phyloP scores from a whole-genome alignment of 1,140 invertebrate species.

The Bacillus rossius region DNA sequence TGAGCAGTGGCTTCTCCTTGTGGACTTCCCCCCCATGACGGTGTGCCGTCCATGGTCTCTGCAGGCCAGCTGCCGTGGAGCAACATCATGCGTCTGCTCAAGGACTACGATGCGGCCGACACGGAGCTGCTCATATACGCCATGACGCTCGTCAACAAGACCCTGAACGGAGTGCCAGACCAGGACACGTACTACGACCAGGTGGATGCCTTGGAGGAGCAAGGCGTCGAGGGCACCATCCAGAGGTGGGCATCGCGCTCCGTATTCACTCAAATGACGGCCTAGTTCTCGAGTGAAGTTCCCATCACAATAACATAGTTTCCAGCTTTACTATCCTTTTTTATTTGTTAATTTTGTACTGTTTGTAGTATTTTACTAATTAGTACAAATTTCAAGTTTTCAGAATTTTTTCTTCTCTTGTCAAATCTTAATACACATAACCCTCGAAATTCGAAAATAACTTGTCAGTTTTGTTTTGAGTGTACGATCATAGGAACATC shows the following conservation, averaged over 20 bases:
- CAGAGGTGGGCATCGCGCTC: conserved; percentile 50
- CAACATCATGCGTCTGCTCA: conserved; percentile 85
- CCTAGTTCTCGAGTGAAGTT: too few relatives aligned
- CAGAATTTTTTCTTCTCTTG: too few relatives aligned
- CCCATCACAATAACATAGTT: too few relatives aligned
- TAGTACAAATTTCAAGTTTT: too few relatives aligned
- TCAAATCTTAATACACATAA: too few relatives aligned
- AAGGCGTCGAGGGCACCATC: conserved; percentile 91
- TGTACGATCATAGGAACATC: too few relatives aligned
- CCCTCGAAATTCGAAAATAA: too few relatives aligned
- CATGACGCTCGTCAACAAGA: conserved; percentile 95
- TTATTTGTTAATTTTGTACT: conserved; percentile 8
- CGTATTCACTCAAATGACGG: too few relatives aligned
- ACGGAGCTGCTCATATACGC: conserved; percentile 94
- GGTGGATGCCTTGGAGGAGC: conserved; percentile 92
- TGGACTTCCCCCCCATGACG: too few relatives aligned
- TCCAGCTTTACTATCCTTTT: not conserved
- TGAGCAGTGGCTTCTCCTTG: too few relatives aligned
- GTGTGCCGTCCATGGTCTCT: conserved; percentile 23
- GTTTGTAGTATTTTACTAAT: too few relatives aligned
- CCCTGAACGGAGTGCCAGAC: conserved; percentile 91
- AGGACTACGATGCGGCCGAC: conserved; percentile 92
- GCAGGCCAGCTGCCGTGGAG: conserved; percentile 62
- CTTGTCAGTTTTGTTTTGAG: too few relatives aligned
- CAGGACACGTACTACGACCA: conserved; percentile 98